A percentile compares a stretch with the other conserved stretches of the same genome.
Conservation (phyloP, 2,797 vertebrate genomes). For the Cuculus canorus region DNA sequence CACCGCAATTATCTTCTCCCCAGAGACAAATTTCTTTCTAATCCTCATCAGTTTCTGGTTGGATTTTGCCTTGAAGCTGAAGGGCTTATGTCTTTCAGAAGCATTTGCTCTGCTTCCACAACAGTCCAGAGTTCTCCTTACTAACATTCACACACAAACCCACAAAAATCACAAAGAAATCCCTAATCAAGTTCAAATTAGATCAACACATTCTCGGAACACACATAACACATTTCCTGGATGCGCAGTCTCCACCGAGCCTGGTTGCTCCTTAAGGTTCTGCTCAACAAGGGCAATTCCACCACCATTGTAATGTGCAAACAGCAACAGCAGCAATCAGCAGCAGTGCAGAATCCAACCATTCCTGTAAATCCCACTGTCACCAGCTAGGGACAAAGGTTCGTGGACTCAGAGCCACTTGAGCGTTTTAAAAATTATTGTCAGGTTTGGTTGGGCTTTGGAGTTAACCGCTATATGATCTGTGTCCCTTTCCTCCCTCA, state of each 20-base stretch:
- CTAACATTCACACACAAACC: not conserved
- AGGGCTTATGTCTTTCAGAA: not conserved
- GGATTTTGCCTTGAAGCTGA: not conserved
- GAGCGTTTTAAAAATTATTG: not conserved
- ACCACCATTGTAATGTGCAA: not conserved
- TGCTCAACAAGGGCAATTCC: not conserved
- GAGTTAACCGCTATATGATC: not conserved
- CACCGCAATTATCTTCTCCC: not conserved
- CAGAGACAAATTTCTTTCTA: not conserved
- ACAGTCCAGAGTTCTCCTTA: not conserved
- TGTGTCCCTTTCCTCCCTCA: rapidly evolving
- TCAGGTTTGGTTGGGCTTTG: not conserved
- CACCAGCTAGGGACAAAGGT: not conserved
- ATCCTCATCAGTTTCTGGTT: not conserved
- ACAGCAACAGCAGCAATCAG: not conserved
- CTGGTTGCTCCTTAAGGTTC: not conserved
- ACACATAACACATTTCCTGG: not conserved
- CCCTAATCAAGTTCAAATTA: not conserved
- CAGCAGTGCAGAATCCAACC: not conserved
- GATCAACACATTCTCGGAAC: not conserved
- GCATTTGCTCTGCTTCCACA: not conserved
- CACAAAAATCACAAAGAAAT: not conserved
- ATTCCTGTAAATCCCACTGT: not conserved
- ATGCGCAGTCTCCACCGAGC: rapidly evolving
- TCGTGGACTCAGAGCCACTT: rapidly evolving